Percentiles rank a stretch among this genome's conserved stretches.
phyloP scores from a whole-genome alignment of 2,888 invertebrate species.

The Plutella xylostella region DNA sequence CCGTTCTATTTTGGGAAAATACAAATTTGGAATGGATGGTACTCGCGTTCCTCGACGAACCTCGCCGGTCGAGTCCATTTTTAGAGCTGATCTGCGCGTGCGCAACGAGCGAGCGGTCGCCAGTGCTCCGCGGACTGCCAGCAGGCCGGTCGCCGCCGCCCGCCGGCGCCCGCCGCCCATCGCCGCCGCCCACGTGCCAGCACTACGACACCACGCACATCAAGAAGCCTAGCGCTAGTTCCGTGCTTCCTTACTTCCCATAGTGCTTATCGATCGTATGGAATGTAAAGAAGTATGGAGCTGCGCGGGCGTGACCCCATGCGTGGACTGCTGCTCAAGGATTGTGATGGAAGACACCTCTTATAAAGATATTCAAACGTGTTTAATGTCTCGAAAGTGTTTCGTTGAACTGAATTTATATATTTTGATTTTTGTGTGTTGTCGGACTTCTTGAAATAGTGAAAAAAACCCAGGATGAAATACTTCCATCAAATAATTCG shows the following conservation, averaged over 20 bases:
- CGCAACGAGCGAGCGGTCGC: constrained; percentile 49
- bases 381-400: too few relatives aligned
- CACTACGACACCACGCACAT: constrained; percentile 12
- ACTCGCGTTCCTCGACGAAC: constrained; percentile 65
- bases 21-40: constrained; percentile 81
- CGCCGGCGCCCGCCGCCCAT: constrained; percentile 27
- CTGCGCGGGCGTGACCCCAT: constrained; percentile 68
- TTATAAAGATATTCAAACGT: too few relatives aligned
- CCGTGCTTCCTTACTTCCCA: constrained; percentile 98
- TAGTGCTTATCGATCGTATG: constrained; percentile 86
- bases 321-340: too few relatives aligned
- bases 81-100: constrained; percentile 68
- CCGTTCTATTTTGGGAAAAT: constrained; percentile 81
- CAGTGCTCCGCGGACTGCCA: constrained; percentile 61
- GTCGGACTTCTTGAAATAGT: too few relatives aligned
- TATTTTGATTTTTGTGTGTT: too few relatives aligned
- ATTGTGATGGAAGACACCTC: too few relatives aligned
- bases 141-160: constrained; percentile 57
- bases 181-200: constrained; percentile 19
- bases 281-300: constrained; percentile 99
- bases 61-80: constrained; percentile 66
- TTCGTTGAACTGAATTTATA: too few relatives aligned
- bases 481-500: too few relatives aligned
- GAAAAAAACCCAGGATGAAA: too few relatives aligned
- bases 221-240: constrained; percentile 73